These are phyloP conservation scores for Cyrtonyx montezumae DNA, from an alignment of 2,113 vertebrate genomes.

Conservation along the genomic window DNA sequence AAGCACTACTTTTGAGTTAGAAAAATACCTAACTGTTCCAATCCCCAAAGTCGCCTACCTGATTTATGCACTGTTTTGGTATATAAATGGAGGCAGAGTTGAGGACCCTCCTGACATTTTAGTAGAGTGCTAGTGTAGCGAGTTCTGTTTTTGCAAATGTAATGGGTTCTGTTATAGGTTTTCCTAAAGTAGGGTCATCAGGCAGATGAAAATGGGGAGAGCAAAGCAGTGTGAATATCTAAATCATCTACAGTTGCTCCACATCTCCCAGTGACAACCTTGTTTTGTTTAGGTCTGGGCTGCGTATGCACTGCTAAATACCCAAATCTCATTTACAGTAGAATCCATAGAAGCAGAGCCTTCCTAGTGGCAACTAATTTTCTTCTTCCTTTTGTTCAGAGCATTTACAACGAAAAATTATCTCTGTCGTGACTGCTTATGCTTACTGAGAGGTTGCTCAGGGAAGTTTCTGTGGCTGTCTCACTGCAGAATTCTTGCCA, in stretches of 20 bases:
- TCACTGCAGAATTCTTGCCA: background rate
- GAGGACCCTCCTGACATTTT: background rate
- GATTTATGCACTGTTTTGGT: background rate
- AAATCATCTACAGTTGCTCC: background rate
- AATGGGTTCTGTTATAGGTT: background rate
- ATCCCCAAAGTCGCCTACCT: background rate
- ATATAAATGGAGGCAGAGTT: background rate
- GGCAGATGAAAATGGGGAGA: background rate
- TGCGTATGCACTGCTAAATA: background rate
- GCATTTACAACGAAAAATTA: background rate
- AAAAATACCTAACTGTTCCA: background rate
- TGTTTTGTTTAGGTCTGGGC: background rate
- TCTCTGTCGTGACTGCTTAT: background rate
- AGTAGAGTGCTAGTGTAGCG: background rate
- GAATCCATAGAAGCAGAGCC: background rate
- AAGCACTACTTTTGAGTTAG: background rate
- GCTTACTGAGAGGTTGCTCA: background rate
- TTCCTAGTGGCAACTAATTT: slow-evolving; percentile 29
- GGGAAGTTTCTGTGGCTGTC: background rate
- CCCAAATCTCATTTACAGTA: background rate
- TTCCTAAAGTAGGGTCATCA: background rate
- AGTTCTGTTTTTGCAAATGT: background rate
- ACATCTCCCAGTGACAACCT: background rate
- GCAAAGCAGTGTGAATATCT: background rate
- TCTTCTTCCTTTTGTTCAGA: background rate